A percentile compares a stretch with the other conserved stretches of the same genome.
Evolutionary conservation across 1,140 invertebrate species (phyloP).

Genomic region (Drosophila navojoa): DNA sequence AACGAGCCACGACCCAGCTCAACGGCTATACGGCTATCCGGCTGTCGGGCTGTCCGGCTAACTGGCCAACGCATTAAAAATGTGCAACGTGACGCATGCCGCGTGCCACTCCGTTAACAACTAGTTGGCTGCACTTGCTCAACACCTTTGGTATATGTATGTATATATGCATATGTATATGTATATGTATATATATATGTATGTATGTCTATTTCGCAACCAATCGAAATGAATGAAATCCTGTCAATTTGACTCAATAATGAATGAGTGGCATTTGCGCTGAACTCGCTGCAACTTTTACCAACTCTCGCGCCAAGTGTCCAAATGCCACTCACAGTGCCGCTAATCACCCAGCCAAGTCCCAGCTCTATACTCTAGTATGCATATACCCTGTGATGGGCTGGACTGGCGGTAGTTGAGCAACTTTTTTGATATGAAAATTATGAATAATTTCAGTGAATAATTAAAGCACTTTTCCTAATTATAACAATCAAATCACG

Average conservation of each 20-base stretch:
- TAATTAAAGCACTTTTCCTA: too few relatives aligned
- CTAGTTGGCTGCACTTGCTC: conserved; percentile 3
- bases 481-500: too few relatives aligned
- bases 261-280: conserved; percentile 62
- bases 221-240: conserved; percentile 38
- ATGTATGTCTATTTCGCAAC: conserved; percentile 15
- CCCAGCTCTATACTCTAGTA: not conserved
- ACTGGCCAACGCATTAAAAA: too few relatives aligned
- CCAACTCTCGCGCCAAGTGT: not conserved
- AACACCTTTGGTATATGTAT: not conserved
- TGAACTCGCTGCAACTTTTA: conserved; percentile 22
- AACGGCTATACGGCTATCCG: too few relatives aligned
- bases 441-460: too few relatives aligned
- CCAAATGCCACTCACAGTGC: not conserved
- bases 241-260: conserved; percentile 78
- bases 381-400: not conserved
- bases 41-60: too few relatives aligned
- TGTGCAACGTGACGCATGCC: too few relatives aligned
- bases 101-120: not conserved
- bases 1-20: too few relatives aligned
- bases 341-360: conserved; percentile 14
- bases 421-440: too few relatives aligned
- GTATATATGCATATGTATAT: too few relatives aligned
- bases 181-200: not conserved
- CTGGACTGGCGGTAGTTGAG: too few relatives aligned